Base-by-base conservation (phyloP, 92 coral and sea anemone species). In the Actinernus sp. region DNA sequence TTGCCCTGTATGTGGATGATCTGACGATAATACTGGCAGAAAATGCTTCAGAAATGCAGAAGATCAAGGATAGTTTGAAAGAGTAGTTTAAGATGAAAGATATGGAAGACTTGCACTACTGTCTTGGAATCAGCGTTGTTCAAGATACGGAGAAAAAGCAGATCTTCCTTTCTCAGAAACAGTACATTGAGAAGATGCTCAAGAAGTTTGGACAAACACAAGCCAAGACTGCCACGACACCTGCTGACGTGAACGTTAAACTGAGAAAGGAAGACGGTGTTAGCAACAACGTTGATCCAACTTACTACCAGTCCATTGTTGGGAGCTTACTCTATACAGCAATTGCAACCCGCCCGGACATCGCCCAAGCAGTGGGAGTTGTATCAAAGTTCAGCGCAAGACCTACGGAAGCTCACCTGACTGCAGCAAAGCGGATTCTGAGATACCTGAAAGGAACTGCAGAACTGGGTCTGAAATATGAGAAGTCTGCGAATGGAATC, bases 351-450 rank as follows among this genome's bases (percentile, higher is more conserved):
- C 68, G 69, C 38, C 84, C 65, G 32, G 65, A 53, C 57, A 65
- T 76, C 33, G 56, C 83, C 26, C 74, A 65, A 21, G 68, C 76
- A 54, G 68, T 76, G 83, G 68, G 76, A 66, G 76, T 76, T 48
- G 55, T 66, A 59, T 73, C 71, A 17, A 72, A 72, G 24, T 59
- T 61, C 33, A 58, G 79, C 46, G 43, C 79, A 41, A 72, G 29
- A 17, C 79, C 71, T 53, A 55, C 51, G 31, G n/a, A 66, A 20
- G 24, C 39, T 11, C 26, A 26, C 57, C 45, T 16, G 58, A 71
- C 83, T 54, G 50, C 52, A 16, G 26, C 64, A 57, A 57, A 57
- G 7, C 52, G 53, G 19, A 26, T 57, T 17, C 64, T 17, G 14
- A 17, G 57, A n/a, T n/a, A n/a, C n/a, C n/a, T n/a, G n/a, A n/a